Evolutionary conservation across 2,797 vertebrate species (phyloP), one percentile per base, ranked within the genome.

Genomic region (Sebastes minor): DNA sequence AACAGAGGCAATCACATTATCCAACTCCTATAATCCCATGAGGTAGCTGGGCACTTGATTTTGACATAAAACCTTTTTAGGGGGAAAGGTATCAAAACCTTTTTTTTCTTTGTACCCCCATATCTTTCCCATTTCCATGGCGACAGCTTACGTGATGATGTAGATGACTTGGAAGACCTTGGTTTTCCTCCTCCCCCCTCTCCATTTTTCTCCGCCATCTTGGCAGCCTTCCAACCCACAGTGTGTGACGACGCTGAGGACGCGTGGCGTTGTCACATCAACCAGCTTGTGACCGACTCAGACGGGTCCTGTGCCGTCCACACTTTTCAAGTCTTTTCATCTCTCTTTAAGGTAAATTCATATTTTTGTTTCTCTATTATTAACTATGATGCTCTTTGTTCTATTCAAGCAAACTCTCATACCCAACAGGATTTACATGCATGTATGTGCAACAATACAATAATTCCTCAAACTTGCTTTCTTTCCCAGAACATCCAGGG

Each of bases 261-360:
- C 84, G 97, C 98, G 11, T 99, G 99, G 99, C 97, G 96, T 10
- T 98, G 96, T 85, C 98, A 99, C 55, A 95, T 99, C 91, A 98
- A 96, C 96, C 98, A 99, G 91, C 97, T 99, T 63, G 97, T 99
- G 96, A 96, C 96, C 0, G 98, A 99, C 92, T 97, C 96, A 0
- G 98, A 99, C 3, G 98, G 98, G 1, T 99, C 98, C 46, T 99
- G 98, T 60, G 98, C 98, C 0, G 97, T 99, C 81, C 99, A 99
- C 92, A 99, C 98, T 16, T 99, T 99, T 93, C 98, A 99, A 52
- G 97, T 99, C 87, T 99, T 99, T 94, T 99, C 98, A 78, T 97
- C 97, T 64, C 93, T 99, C 92, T 99, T 99, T 90, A 97, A 99
- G 97, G 98, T 99, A 90, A 76, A 83, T 9, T 6, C 6, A 10